These are phyloP conservation scores for Capra hircus DNA, from an alignment of 2,113 vertebrate genomes.

Conservation along the genomic window DNA sequence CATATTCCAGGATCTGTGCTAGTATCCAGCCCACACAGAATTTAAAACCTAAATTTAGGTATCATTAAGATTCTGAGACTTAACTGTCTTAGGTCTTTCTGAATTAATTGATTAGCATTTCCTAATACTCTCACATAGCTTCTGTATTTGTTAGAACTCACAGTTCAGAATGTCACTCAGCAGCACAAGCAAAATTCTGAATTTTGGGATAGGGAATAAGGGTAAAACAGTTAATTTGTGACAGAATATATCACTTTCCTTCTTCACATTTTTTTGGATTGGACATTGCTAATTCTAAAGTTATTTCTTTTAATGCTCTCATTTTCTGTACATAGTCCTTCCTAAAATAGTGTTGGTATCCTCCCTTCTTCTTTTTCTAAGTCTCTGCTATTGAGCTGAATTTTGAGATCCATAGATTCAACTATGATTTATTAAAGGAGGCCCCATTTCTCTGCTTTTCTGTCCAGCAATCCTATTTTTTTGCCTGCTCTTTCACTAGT, in stretches of 20 bases:
- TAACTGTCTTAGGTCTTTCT: neutral
- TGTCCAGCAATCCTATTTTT: neutral
- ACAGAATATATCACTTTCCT: neutral
- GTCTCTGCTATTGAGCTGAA: neutral
- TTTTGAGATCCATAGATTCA: neutral
- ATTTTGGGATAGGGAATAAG: neutral
- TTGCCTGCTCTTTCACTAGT: neutral
- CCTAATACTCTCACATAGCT: neutral
- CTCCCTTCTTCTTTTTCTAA: neutral
- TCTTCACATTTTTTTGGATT: neutral
- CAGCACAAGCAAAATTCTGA: neutral
- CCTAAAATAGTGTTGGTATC: neutral
- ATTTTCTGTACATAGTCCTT: neutral
- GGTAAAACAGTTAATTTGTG: neutral
- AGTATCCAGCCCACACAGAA: too few relatives aligned
- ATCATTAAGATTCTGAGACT: neutral
- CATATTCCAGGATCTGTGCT: neutral
- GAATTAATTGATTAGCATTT: neutral
- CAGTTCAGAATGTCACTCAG: neutral
- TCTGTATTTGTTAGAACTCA: neutral
- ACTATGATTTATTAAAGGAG: neutral
- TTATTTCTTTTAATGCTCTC: neutral
- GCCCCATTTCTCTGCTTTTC: neutral
- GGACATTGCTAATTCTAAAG: neutral
- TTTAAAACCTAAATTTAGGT: neutral